These are phyloP conservation scores for Dromaius novaehollandiae DNA, from an alignment of 2,113 vertebrate species.

Conservation along the genomic window DNA sequence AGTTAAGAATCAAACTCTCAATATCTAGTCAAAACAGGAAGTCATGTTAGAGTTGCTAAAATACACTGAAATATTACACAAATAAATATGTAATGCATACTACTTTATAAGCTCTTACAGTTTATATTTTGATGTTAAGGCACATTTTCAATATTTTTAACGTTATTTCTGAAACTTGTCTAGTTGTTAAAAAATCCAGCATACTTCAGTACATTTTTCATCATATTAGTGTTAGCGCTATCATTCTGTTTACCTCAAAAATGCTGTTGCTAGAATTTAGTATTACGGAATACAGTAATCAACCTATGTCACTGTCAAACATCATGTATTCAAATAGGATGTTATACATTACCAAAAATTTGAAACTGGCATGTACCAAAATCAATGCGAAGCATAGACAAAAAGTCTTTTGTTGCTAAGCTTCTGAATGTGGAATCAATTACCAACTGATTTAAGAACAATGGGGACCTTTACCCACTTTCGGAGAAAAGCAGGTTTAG, in stretches of 20 bases:
- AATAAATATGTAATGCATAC: not conserved
- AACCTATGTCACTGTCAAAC: not conserved
- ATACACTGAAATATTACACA: not conserved
- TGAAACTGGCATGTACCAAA: not conserved
- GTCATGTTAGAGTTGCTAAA: not conserved
- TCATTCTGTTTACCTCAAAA: not conserved
- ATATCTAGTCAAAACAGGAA: not conserved
- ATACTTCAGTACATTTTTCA: not conserved
- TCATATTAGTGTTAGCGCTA: not conserved
- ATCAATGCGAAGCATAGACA: not conserved
- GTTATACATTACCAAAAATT: not conserved
- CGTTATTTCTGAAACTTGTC: not conserved
- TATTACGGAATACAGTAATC: not conserved
- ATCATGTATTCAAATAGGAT: not conserved
- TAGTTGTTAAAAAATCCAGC: not conserved
- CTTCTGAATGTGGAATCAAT: not conserved
- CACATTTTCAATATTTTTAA: not conserved
- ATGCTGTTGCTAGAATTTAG: not conserved
- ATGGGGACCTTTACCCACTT: not conserved
- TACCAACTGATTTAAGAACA: not conserved
- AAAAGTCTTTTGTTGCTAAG: not conserved
- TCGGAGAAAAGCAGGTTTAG: not conserved
- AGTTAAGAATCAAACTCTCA: not conserved
- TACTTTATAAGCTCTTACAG: not conserved
- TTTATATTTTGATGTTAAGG: not conserved